A percentile compares a stretch with the other conserved stretches of the same genome.
Evolutionary conservation across 2,113 vertebrate genomes (phyloP).

Genomic region (Dendropsophus ebraccatus): DNA sequence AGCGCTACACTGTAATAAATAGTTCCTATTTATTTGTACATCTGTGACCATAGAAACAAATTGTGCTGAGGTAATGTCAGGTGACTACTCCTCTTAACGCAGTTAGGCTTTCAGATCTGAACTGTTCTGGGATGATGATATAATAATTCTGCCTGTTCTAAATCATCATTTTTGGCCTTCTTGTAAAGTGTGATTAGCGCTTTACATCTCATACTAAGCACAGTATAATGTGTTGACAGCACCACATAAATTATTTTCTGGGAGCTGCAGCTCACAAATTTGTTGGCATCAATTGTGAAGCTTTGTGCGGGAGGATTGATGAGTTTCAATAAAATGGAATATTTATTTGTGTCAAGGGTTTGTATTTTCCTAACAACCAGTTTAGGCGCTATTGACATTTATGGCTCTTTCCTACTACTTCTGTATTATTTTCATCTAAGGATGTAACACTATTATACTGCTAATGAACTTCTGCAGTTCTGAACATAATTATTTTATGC

Average conservation of each 20-base stretch:
- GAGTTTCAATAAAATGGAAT: slow-evolving; percentile 45
- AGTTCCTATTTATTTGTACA: not conserved
- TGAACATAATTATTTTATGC: not conserved
- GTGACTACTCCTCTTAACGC: not conserved
- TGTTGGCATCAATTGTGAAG: slow-evolving; percentile 33
- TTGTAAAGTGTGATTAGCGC: slow-evolving; percentile 17
- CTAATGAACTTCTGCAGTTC: not conserved
- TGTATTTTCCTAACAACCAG: slow-evolving; percentile 39
- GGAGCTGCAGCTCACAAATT: slow-evolving; percentile 39
- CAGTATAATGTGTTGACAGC: slow-evolving; percentile 22
- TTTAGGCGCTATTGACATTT: not conserved
- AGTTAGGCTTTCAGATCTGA: not conserved
- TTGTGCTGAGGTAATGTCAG: not conserved
- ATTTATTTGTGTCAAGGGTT: slow-evolving; percentile 33
- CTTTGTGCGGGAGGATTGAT: slow-evolving; percentile 31
- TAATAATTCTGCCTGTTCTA: slow-evolving; percentile 23
- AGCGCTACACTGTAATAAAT: not conserved
- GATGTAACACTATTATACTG: not conserved
- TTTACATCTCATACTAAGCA: slow-evolving; percentile 27
- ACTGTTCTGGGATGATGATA: slow-evolving; percentile 35
- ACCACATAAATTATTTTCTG: slow-evolving; percentile 36
- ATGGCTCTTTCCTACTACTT: not conserved
- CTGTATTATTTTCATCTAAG: not conserved
- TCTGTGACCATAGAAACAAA: not conserved
- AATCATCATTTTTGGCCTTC: slow-evolving; percentile 3